phyloP scores from a whole-genome alignment of 2,888 invertebrate species.

The Cosmia pyralina region DNA sequence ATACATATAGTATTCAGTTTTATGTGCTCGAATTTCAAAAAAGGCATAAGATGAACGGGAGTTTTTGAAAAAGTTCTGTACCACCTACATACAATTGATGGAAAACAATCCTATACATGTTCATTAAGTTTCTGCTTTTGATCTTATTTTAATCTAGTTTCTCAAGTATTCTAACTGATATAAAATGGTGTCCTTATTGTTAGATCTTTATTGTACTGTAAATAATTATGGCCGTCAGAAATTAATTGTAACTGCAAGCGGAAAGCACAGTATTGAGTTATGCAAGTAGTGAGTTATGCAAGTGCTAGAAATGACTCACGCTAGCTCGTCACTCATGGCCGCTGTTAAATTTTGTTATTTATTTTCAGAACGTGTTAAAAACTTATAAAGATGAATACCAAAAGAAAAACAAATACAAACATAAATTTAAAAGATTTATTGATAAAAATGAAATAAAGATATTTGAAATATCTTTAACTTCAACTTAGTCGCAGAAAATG shows the following conservation, averaged over 20 bases:
- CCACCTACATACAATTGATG: not conserved
- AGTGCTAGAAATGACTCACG: conserved; percentile 17
- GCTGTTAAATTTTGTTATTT: conserved; percentile 14
- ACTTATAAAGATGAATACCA: not conserved
- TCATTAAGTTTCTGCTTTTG: not conserved
- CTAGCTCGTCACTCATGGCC: conserved; percentile 34
- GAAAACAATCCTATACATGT: too few species aligned
- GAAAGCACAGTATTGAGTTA: conserved; percentile 34
- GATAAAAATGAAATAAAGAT: not conserved
- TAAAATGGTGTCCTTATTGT: not conserved
- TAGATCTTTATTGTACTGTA: conserved; percentile 22
- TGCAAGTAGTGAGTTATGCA: conserved; percentile 21
- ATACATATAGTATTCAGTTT: not conserved
- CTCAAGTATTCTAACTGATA: not conserved
- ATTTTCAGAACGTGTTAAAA: not conserved
- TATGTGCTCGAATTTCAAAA: not conserved
- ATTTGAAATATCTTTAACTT: not conserved
- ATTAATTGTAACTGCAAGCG: conserved; percentile 35
- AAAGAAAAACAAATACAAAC: not conserved
- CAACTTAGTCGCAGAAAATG: not conserved
- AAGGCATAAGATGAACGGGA: not conserved
- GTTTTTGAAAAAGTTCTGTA: not conserved
- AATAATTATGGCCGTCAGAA: conserved; percentile 28
- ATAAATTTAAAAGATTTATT: not conserved
- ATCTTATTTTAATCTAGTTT: not conserved